phyloP scores from a whole-genome alignment of 1,140 invertebrate species.

The Metopolophium dirhodum region DNA sequence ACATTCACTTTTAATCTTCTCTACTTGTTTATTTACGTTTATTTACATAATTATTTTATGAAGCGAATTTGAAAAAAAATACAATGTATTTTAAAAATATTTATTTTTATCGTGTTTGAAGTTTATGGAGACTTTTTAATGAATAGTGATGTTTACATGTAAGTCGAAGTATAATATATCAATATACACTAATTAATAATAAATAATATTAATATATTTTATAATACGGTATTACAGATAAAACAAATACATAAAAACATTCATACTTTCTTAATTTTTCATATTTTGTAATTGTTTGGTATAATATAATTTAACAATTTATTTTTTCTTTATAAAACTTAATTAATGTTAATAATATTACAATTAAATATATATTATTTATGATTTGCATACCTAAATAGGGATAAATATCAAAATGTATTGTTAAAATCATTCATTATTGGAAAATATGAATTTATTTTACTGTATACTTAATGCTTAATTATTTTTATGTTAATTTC shows the following conservation, averaged over 20 bases:
- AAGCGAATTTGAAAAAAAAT: not conserved
- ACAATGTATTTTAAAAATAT: not conserved
- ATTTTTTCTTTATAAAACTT: not conserved
- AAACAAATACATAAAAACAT: not conserved
- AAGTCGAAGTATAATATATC: not conserved
- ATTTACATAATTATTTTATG: not conserved
- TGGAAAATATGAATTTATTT: not conserved
- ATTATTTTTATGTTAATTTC: not conserved
- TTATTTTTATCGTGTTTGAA: not conserved
- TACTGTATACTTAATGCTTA: not conserved
- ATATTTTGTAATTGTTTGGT: not conserved
- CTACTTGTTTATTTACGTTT: not conserved
- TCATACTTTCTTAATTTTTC: not conserved
- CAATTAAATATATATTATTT: not conserved
- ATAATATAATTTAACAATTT: not conserved
- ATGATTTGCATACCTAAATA: not conserved
- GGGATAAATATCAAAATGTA: not conserved
- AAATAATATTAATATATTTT: not conserved
- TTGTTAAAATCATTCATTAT: not conserved
- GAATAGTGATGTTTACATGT: slow-evolving; percentile 11
- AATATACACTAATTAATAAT: not conserved
- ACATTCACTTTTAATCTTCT: not conserved
- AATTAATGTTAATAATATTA: no score
- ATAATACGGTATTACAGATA: not conserved
- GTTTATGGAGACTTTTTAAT: not conserved